Evolutionary conservation across 2,888 invertebrate genomes (phyloP), one percentile per base, ranked within the genome.

Genomic region (Heliconius cydno): DNA sequence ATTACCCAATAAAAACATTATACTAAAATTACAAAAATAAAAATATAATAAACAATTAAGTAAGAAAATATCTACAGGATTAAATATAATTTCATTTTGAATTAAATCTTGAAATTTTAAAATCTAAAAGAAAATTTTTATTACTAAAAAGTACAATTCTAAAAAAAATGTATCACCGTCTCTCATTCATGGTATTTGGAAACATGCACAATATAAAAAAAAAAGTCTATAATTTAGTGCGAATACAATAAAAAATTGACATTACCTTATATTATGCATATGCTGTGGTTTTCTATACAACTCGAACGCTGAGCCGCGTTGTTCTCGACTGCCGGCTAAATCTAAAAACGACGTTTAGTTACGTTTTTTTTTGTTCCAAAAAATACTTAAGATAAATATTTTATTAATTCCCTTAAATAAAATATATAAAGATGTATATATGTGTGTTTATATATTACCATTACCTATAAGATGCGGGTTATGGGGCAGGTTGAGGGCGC

Each of bases 221-320:
- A 25, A 67, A 12, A 7, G 12, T 75, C 25, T 66, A 41, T 41
- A 25, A 41, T 70, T 41, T 70, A 79, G 83, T 83, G 84, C 76
- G 66, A 79, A n/a, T 72, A 34, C 5, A 66, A 3, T 13, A 67
- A 1, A 30, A 30, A 34, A 15, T 15, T 22, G 52, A 83, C 78
- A 93, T 73, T 95, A 97, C 97, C 97, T 97, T 92, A 97, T 92
- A 88, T 97, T 97, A 91, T 97, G 97, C 96, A 97, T 97, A 91
- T 97, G 97, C 88, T 98, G 96, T 15, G 98, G 98, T 92, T 98
- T 98, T 84, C 98, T 96, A 91, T 98, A 99, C 82, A 98, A 95
- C 92, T 98, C 98, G 90, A 99, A 98, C n/a, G 99, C 99, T 83
- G 98, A 98, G 46, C 98, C 98, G 78, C 98, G 95, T 88, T 98